Conservation (phyloP, 1,140 invertebrate genomes). For the Diploscapter pachys region DNA sequence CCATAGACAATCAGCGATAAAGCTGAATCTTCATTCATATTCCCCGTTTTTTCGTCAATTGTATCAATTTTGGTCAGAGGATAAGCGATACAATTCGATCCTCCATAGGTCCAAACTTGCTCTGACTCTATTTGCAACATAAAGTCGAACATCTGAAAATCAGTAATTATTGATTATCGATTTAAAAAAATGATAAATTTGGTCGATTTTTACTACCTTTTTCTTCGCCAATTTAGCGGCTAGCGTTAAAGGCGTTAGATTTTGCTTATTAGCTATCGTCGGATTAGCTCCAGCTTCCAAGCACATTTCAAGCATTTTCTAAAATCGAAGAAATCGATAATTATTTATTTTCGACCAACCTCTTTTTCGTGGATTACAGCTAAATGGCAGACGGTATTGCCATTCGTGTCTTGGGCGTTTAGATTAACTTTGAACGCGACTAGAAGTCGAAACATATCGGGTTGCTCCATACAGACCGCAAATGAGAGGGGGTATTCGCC, state of each 20-base stretch:
- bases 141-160: slow-evolving; percentile 64
- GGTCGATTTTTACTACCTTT: slow-evolving; percentile 55
- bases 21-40: slow-evolving; percentile 86
- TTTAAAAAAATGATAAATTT: too few relatives aligned
- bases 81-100: slow-evolving; percentile 83
- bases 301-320: slow-evolving; percentile 89
- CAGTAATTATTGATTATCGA: too few relatives aligned
- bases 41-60: slow-evolving; percentile 82
- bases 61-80: slow-evolving; percentile 92
- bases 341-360: slow-evolving; percentile 57
- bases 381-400: slow-evolving; percentile 94
- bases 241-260: slow-evolving; percentile 85
- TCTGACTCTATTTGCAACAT: too few relatives aligned
- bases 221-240: slow-evolving; percentile 86
- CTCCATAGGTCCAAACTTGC: slow-evolving; percentile 66
- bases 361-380: slow-evolving; percentile 90
- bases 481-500: slow-evolving; percentile 96
- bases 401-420: slow-evolving; percentile 90
- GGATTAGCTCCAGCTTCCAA: slow-evolving; percentile 84
- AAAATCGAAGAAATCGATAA: slow-evolving; percentile 17
- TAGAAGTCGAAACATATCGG: slow-evolving; percentile 91
- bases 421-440: slow-evolving; percentile 87
- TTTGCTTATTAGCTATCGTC: slow-evolving; percentile 77
- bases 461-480: slow-evolving; percentile 90
- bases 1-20: slow-evolving; percentile 94